Conservation (phyloP, 2,888 invertebrate genomes). For the Eremobia ochroleuca region DNA sequence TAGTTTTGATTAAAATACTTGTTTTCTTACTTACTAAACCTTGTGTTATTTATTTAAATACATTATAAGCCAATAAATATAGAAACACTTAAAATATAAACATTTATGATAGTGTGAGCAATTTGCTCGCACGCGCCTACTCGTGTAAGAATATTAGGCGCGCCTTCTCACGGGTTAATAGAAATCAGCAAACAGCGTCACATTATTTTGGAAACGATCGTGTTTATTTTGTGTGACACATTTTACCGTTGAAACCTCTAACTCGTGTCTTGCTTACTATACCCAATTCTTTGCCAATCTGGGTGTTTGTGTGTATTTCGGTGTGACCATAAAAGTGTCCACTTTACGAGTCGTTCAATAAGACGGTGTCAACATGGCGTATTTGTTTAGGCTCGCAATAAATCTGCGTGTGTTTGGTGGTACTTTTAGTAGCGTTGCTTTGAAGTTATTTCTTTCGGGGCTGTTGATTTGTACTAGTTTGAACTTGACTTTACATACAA, state of each 20-base stretch:
- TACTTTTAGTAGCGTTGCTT: conserved; percentile 18
- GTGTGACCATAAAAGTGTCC: conserved; percentile 66
- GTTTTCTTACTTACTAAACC: too few species aligned
- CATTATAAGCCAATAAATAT: too few species aligned
- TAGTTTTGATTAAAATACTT: too few species aligned
- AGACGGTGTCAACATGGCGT: conserved; percentile 77
- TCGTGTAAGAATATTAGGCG: too few species aligned
- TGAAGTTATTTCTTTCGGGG: conserved; percentile 3
- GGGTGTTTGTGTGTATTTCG: conserved; percentile 64
- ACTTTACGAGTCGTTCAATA: conserved; percentile 75
- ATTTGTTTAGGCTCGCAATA: conserved; percentile 84
- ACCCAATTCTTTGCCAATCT: conserved; percentile 52
- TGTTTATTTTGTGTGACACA: not conserved
- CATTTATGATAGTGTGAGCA: too few species aligned
- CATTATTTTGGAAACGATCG: not conserved
- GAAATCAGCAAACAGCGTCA: not conserved
- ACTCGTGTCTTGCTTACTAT: not conserved
- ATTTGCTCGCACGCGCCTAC: too few species aligned
- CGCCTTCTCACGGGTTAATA: too few species aligned
- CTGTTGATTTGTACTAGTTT: not conserved
- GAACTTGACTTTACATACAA: not conserved
- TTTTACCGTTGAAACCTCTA: not conserved
- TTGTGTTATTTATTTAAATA: too few species aligned
- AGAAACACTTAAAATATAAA: too few species aligned
- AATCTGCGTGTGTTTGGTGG: conserved; percentile 65